Evolutionary conservation across 2,797 vertebrate species (phyloP).

Genomic region (Scyliorhinus canicula): DNA sequence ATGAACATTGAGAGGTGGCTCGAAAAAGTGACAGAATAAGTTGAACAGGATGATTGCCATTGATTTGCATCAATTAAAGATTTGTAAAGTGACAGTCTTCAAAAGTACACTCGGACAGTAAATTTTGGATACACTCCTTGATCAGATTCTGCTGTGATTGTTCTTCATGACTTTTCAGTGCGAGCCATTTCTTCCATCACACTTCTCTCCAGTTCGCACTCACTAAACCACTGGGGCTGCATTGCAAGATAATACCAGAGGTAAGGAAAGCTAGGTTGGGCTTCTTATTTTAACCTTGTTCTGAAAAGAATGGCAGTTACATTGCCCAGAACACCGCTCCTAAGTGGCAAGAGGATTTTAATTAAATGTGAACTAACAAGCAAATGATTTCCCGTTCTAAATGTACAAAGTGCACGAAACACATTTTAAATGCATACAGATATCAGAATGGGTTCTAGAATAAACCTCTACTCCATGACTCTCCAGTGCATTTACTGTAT

Average conservation of each 20-base stretch:
- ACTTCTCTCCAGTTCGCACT: not conserved
- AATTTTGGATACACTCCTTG: not conserved
- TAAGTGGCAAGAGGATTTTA: not conserved
- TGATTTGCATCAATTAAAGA: not conserved
- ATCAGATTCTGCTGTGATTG: not conserved
- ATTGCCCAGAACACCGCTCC: not conserved
- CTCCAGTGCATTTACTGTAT: not conserved
- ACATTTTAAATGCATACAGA: conserved; percentile 12
- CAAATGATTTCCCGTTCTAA: not conserved
- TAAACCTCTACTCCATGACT: conserved; percentile 2
- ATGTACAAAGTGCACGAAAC: not conserved
- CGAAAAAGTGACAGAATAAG: not conserved
- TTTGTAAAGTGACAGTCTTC: not conserved
- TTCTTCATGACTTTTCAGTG: not conserved
- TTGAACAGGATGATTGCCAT: not conserved
- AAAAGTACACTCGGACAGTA: not conserved
- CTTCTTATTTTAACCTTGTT: not conserved
- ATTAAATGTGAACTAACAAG: not conserved
- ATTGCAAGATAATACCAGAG: not conserved
- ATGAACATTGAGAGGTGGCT: not conserved
- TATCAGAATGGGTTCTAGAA: not conserved
- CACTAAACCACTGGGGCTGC: not conserved
- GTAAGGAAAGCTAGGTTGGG: not conserved
- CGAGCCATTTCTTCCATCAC: not conserved
- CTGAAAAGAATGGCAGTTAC: conserved; percentile 24